Evolutionary conservation across 2,113 vertebrate genomes (phyloP), one percentile per base, ranked within the genome.

Genomic region (Megaleporinus macrocephalus): DNA sequence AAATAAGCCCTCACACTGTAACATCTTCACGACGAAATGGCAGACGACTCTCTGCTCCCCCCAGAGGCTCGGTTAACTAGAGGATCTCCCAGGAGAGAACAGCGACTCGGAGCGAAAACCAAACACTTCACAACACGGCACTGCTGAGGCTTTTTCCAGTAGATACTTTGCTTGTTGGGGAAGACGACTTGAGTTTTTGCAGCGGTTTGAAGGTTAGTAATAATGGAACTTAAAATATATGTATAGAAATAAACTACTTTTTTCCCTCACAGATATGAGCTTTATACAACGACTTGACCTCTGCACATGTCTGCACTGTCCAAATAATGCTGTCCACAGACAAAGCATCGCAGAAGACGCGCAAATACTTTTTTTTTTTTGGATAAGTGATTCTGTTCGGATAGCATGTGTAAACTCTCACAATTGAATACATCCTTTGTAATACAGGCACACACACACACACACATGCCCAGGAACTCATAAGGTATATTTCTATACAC

Each of bases 391-490:
- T 57, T 85, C 73, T 71, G 73, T 61, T 80, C 73, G 77, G 51
- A 85, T 80, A 76, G 61, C 69, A 80, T 79, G 51, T 80, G 78
- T 83, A 78, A 80, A 80, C 77, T 80, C 30, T 69, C 69, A 87
- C 78, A 77, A 65, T 76, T 79, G 18, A 80, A 81, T 71, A 87
- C 78, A 78, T 75, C 81, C 80, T 79, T n/a, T 73, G 68, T 63
- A 75, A 68, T 81, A 77, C 61, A 78, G 76, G 90, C 92, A 91
- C 91, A 90, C 92, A 93, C 91, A 90, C 92, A 93, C 91, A 91
- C 92, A 94, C 92, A 93, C 91, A 91, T 91, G 92, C 92, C 92
- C 90, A 89, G 87, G 89, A 89, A 92, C 84, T 62, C 90, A 90
- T 79, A 73, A 84, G 72, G 49, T 66, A 76, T 62, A 89, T 89